phyloP scores from a whole-genome alignment of 2,797 vertebrate species.

The Thamnophis elegans region DNA sequence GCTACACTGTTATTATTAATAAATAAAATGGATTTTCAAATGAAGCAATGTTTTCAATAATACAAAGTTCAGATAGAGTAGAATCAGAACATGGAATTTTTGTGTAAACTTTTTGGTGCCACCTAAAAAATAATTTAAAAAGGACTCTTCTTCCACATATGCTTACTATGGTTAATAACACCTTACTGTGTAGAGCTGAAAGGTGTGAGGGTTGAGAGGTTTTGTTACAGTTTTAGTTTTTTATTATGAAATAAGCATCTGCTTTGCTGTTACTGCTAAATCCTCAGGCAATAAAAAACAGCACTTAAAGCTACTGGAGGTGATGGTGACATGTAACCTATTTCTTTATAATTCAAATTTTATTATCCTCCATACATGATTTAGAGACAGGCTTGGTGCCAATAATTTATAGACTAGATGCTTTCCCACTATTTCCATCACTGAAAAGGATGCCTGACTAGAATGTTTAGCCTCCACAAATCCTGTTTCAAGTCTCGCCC shows the following conservation, averaged over 20 bases:
- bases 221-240: neutral
- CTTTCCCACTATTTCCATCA: neutral
- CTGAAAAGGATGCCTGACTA: neutral
- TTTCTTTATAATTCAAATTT: constrained; percentile 13
- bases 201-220: constrained; percentile 25
- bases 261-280: constrained; percentile 9
- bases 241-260: constrained; percentile 23
- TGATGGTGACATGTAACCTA: neutral
- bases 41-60: neutral
- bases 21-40: neutral
- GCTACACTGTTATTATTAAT: neutral
- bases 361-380: constrained; percentile 10
- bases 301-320: neutral
- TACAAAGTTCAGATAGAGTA: neutral
- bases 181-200: neutral
- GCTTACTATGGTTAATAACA: neutral
- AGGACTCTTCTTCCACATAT: neutral
- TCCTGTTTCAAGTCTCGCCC: neutral
- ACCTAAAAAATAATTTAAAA: neutral
- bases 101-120: neutral
- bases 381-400: constrained; percentile 19
- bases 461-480: neutral
- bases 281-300: constrained; percentile 33
- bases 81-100: neutral
- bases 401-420: neutral